phyloP scores from a whole-genome alignment of 2,113 vertebrate genomes.

The Anolis carolinensis region DNA sequence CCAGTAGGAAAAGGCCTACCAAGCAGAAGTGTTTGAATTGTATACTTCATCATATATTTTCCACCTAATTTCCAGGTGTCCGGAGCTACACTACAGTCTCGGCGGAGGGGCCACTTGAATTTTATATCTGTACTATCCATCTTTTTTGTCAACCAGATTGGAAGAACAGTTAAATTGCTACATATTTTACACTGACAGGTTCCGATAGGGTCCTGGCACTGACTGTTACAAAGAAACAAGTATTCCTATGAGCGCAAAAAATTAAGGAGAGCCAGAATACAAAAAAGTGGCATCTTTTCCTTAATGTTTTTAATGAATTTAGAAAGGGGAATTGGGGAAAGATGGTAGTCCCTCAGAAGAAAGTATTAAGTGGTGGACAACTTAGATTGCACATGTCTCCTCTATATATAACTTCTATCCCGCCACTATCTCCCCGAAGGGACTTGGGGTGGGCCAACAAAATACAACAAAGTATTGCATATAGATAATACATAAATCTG shows the following conservation, averaged over 20 bases:
- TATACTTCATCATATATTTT: slow-evolving; percentile 4
- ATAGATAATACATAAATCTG: no score
- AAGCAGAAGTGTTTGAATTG: background rate
- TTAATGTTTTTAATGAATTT: slow-evolving; percentile 26
- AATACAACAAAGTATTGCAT: no score
- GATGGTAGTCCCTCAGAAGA: no score
- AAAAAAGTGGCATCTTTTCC: slow-evolving; percentile 46
- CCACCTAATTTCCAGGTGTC: background rate
- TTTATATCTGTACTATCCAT: slow-evolving; percentile 25
- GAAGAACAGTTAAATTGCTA: slow-evolving; percentile 23
- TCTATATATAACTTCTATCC: no score
- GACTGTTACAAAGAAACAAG: slow-evolving; percentile 51
- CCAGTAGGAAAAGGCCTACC: no score
- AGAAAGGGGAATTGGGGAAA: no score
- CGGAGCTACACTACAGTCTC: background rate
- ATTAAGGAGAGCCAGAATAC: slow-evolving; percentile 45
- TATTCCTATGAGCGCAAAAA: slow-evolving; percentile 54
- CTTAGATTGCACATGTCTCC: no score
- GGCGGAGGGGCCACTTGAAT: slow-evolving; percentile 16
- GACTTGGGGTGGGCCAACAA: no score
- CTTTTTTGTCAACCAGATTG: slow-evolving; percentile 34
- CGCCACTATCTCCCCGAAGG: no score
- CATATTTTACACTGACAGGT: slow-evolving; percentile 46
- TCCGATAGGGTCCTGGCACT: slow-evolving; percentile 51
- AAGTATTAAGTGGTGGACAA: no score